Base-by-base conservation (phyloP, 1,140 invertebrate species). In the Cylas formicarius region DNA sequence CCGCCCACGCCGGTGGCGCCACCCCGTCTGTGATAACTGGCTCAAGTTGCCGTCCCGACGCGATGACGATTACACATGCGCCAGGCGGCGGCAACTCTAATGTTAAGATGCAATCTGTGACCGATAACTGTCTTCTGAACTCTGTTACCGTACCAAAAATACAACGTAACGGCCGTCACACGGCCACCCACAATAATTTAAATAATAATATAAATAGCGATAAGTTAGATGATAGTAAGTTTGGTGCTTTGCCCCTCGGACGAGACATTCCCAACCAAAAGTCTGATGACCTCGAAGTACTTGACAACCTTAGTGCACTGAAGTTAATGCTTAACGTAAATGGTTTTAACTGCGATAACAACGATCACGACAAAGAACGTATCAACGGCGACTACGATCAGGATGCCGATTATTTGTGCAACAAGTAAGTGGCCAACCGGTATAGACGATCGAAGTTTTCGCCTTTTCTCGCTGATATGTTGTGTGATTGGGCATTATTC, bases 1-100 rank as follows among this genome's bases (percentile, higher is more conserved):
- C 47, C 55, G 44, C 40, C 44, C 43, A 40, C 53, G 67, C 62
- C 66, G 67, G 66, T 58, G 65, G 62, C 37, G 50, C 34, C 50
- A 51, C 45, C 43, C 61, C 67, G 70, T 78, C 80, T 82, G 80
- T 83, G 80, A 83, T 82, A 82, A 72, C 74, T 73, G 78, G 78
- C 76, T 81, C 75, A 77, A 74, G 65, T 67, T 61, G 64, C 52
- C 60, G 68, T 37, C 48, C 44, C 27, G 27, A 23, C 29, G 47
- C 14, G 9, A 10, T 21, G 9, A 19, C 14, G 9, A 10, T 21
- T 7, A 19, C 23, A 21, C 2, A 26, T 14, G 20, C 17, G 13
- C 17, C 21, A 31, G 35, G 63, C 32, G 44, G 37, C 44, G 66
- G 67, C 67, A 69, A 66, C 68, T 67, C 68, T 71, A 72, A 70